phyloP scores from a whole-genome alignment of 1,140 invertebrate genomes.

The Lasioglossum baleicum region DNA sequence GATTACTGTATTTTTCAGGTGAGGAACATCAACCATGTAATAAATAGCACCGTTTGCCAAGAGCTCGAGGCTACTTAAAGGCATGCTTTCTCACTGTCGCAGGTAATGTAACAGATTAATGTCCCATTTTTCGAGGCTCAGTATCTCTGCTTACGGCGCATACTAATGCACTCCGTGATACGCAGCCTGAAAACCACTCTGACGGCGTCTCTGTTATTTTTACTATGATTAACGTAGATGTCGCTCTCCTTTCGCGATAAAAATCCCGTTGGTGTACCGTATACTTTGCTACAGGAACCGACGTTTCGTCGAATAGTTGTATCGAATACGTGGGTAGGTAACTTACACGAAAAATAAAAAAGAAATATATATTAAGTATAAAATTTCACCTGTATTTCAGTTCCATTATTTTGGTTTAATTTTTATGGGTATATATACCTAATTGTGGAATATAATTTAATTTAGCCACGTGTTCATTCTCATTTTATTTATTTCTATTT shows the following conservation, averaged over 20 bases:
- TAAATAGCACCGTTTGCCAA: slow-evolving; percentile 60
- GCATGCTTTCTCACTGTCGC: slow-evolving; percentile 62
- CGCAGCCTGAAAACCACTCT: slow-evolving; percentile 43
- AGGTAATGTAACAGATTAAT: slow-evolving; percentile 66
- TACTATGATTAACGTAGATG: slow-evolving; percentile 56
- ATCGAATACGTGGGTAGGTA: too few species aligned
- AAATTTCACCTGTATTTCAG: too few species aligned
- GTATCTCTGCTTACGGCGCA: slow-evolving; percentile 59
- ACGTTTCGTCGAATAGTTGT: too few species aligned
- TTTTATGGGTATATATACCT: too few species aligned
- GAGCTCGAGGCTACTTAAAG: slow-evolving; percentile 61
- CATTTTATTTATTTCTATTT: too few species aligned
- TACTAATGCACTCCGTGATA: slow-evolving; percentile 57
- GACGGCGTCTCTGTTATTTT: slow-evolving; percentile 52
- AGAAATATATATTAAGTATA: too few species aligned
- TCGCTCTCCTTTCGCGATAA: not conserved
- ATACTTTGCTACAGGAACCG: too few species aligned
- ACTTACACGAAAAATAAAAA: too few species aligned
- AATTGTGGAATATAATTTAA: too few species aligned
- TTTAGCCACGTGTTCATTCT: too few species aligned
- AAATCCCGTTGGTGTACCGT: too few species aligned
- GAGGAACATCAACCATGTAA: slow-evolving; percentile 31
- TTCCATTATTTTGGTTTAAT: too few species aligned
- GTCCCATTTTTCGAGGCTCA: slow-evolving; percentile 62
- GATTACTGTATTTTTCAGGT: slow-evolving; percentile 61